A percentile compares a stretch with the other conserved stretches of the same genome.
These are phyloP conservation scores for Drosophila putrida DNA, from an alignment of 2,888 invertebrate species.

Conservation along the genomic window DNA sequence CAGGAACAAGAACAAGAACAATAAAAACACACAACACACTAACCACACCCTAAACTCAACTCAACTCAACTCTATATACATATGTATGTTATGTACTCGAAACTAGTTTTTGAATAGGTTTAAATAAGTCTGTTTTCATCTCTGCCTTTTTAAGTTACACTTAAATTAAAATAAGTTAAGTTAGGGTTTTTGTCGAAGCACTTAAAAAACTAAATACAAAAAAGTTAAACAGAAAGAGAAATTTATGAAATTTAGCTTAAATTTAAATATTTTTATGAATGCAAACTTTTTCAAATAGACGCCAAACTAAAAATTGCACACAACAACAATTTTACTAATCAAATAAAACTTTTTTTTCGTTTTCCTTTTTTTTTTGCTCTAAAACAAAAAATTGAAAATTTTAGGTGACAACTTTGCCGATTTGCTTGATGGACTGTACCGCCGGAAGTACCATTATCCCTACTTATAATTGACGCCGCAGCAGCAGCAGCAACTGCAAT, in stretches of 20 bases:
- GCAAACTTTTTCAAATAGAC: constrained; percentile 53
- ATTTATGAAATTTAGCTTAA: constrained; percentile 40
- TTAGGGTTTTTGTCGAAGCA: constrained; percentile 19
- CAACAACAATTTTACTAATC: constrained; percentile 52
- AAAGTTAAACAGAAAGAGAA: constrained; percentile 3
- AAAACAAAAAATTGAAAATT: constrained; percentile 20
- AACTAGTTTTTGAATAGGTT: constrained; percentile 4
- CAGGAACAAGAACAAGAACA: constrained; percentile 19
- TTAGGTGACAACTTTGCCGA: constrained; percentile 83
- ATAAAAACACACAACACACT: constrained; percentile 28
- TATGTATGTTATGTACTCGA: not conserved
- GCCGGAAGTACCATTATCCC: constrained; percentile 85
- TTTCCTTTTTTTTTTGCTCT: constrained; percentile 35
- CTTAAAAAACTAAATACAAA: constrained; percentile 7
- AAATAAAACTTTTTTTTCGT: constrained; percentile 24
- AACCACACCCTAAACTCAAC: constrained; percentile 12
- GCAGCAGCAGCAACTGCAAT: constrained; percentile 77
- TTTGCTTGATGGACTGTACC: constrained; percentile 85
- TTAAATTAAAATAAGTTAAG: not conserved
- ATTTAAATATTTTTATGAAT: constrained; percentile 21
- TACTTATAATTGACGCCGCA: constrained; percentile 85
- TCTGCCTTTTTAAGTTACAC: not conserved
- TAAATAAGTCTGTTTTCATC: constrained; percentile 3
- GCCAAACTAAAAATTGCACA: constrained; percentile 13
- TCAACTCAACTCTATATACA: not conserved